Evolutionary conservation across 2,888 invertebrate species (phyloP).

Genomic region (Pristionchus maxplancki): DNA sequence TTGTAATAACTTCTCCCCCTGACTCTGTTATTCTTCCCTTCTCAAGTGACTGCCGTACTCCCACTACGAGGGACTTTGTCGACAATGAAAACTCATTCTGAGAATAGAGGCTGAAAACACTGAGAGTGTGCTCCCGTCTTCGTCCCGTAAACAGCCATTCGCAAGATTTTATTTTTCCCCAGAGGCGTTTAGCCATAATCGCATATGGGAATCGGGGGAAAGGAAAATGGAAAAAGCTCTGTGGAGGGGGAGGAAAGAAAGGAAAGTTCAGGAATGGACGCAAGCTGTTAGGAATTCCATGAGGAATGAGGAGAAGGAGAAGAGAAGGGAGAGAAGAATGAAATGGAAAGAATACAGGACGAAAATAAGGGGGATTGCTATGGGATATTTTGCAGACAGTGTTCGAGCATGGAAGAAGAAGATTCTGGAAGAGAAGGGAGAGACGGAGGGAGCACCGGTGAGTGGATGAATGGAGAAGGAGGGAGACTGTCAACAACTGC

Average conservation of each 20-base stretch:
- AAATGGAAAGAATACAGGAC: not conserved
- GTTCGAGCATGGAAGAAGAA: slow-evolving; percentile 78
- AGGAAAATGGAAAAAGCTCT: not conserved
- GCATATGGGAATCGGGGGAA: not conserved
- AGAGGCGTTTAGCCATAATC: slow-evolving; percentile 41
- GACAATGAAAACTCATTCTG: not conserved
- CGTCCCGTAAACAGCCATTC: not conserved
- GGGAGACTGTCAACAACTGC: too few relatives aligned
- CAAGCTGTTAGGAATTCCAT: slow-evolving; percentile 18
- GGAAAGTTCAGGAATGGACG: not conserved
- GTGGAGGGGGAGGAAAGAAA: not conserved
- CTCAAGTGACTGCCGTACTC: not conserved
- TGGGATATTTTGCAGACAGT: slow-evolving; percentile 58
- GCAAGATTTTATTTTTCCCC: not conserved
- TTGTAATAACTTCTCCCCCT: slow-evolving; percentile 38
- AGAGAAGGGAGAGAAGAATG: not conserved
- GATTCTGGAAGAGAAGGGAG: slow-evolving; percentile 54
- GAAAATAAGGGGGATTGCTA: not conserved
- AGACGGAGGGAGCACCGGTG: slow-evolving; percentile 59
- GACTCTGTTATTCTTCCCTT: slow-evolving; percentile 2
- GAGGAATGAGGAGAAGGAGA: not conserved
- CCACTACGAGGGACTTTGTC: not conserved
- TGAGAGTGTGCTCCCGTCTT: not conserved
- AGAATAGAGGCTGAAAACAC: not conserved
- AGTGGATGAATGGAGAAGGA: not conserved